These are phyloP conservation scores for Diloba caeruleocephala DNA, from an alignment of 2,888 invertebrate genomes.

Conservation along the genomic window DNA sequence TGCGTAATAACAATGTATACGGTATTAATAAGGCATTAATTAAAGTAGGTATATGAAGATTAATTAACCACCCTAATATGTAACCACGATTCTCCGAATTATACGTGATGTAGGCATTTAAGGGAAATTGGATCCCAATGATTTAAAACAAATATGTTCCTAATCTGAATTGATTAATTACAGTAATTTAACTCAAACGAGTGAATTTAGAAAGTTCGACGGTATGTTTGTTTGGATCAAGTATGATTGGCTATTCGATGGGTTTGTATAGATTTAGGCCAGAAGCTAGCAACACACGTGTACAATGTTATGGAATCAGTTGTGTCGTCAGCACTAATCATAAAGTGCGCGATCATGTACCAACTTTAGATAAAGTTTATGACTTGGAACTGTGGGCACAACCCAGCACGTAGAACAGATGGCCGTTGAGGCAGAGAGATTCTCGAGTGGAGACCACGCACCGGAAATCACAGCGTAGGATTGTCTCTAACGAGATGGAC, in stretches of 20 bases:
- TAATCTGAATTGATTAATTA: constrained; percentile 41
- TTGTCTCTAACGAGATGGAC: too few relatives aligned
- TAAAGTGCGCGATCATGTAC: too few relatives aligned
- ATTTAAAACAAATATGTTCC: constrained; percentile 36
- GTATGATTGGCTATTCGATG: constrained; percentile 11
- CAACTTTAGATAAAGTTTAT: too few relatives aligned
- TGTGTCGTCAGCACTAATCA: too few relatives aligned
- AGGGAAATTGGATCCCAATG: constrained; percentile 24
- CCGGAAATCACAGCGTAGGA: too few relatives aligned
- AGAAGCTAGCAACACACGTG: not conserved
- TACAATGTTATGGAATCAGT: too few relatives aligned
- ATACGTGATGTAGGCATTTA: constrained; percentile 4
- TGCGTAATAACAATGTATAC: constrained; percentile 6
- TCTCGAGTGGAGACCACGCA: too few relatives aligned
- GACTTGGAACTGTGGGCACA: too few relatives aligned
- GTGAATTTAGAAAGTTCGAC: constrained; percentile 33
- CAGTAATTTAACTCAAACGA: constrained; percentile 39
- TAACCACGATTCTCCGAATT: constrained; percentile 10
- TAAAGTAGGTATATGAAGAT: constrained; percentile 8
- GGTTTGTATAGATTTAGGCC: not conserved
- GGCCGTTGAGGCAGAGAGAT: too few relatives aligned
- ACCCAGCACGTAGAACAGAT: too few relatives aligned
- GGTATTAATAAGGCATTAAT: constrained; percentile 42
- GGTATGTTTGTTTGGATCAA: constrained; percentile 17
- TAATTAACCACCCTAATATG: constrained; percentile 27